Conservation (phyloP, 2,797 vertebrate species). For the Streptopelia turtur region DNA sequence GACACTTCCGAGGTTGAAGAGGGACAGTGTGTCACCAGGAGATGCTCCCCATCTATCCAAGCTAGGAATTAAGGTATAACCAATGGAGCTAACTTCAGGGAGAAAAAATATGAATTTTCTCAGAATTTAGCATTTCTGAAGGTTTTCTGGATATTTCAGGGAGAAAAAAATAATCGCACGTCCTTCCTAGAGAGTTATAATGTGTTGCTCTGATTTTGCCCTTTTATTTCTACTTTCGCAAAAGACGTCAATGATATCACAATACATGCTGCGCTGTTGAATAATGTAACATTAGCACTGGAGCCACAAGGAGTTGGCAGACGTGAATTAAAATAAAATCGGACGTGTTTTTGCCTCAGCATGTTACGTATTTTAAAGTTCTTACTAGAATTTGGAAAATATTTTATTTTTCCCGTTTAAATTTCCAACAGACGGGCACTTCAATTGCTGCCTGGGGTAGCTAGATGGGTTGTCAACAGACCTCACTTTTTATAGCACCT, state of each 20-base stretch:
- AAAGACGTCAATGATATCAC: background rate
- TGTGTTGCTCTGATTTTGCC: background rate
- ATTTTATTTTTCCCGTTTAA: background rate
- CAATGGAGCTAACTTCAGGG: background rate
- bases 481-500: background rate
- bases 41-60: background rate
- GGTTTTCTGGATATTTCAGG: background rate
- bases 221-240: background rate
- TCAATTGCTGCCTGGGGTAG: background rate
- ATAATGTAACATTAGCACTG: background rate
- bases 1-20: background rate
- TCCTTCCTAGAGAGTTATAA: background rate
- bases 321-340: background rate
- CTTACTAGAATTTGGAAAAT: background rate
- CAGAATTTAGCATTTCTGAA: background rate
- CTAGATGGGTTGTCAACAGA: background rate
- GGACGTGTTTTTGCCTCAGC: background rate
- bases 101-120: background rate
- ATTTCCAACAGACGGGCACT: background rate
- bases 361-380: background rate
- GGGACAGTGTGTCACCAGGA: background rate
- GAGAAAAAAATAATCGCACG: too few relatives aligned
- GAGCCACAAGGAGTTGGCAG: background rate
- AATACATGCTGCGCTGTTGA: background rate
- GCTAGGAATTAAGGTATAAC: background rate